Evolutionary conservation across 2,888 invertebrate species (phyloP), one percentile per base, ranked within the genome.

Genomic region (Drosophila testacea): DNA sequence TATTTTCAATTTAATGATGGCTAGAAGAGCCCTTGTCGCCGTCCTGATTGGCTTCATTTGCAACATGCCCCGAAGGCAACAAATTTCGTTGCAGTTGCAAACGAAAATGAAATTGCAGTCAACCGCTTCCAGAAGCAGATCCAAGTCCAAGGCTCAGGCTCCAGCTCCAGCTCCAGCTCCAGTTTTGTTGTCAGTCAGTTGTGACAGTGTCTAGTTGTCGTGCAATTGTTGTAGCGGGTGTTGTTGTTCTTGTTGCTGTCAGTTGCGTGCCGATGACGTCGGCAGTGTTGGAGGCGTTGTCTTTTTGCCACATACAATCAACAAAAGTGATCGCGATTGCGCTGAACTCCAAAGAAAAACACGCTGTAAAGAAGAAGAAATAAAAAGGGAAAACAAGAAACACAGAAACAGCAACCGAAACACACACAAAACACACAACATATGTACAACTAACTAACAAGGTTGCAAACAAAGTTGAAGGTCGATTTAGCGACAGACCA

Each of bases 1-100:
- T 86, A 86, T 86, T 86, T 89, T 70, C 88, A 88, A 86, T 86
- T 86, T 86, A 86, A 86, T 86, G 85, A 86, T 89, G 88, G 80
- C 74, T 39, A 70, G 79, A 55, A 73, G 56, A 41, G 44, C 32
- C 57, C 69, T 63, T 66, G 75, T 79, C 55, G 60, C 81, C 74
- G 68, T 69, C 27, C 85, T 84, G 83, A 89, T 84, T 89, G 83
- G 82, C 77, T 64, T 68, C 68, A 74, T 64, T 70, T 65, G 81
- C 72, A 67, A 64, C 57, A 63, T 13, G 36, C 59, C 48, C 11
- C 47, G 11, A 10, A 9, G 54, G 60, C 51, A 71, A 67, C 62
- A 78, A 76, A 80, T 72, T 76, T 79, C 50, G 39, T 10, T 36
- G 72, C 66, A 11, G 59, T 59, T 50, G 48, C 59, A 69, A 72